These are phyloP conservation scores for Melopsittacus undulatus DNA, from an alignment of 2,797 vertebrate genomes.

Conservation along the genomic window DNA sequence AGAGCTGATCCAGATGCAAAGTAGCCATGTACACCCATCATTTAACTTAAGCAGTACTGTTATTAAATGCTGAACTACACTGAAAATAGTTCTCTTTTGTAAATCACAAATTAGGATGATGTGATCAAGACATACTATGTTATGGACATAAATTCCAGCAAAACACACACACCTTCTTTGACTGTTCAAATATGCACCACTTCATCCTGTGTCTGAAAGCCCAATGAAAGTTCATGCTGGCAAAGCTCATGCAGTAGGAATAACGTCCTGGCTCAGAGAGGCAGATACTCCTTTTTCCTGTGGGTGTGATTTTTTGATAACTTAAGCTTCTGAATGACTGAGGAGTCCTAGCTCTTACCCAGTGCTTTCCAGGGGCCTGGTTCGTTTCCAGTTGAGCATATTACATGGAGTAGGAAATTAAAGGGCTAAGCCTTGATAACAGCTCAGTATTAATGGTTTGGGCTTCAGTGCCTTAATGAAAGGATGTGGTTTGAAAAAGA, in stretches of 20 bases:
- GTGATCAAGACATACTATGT: not conserved
- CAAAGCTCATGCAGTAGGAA: not conserved
- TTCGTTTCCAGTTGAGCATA: not conserved
- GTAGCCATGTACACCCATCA: not conserved
- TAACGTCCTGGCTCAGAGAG: not conserved
- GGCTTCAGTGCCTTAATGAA: not conserved
- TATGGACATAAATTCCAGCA: not conserved
- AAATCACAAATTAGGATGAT: not conserved
- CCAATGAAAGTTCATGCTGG: not conserved
- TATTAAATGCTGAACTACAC: not conserved
- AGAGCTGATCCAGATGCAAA: not conserved
- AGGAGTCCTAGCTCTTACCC: not conserved
- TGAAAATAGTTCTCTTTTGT: not conserved
- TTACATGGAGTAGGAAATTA: not conserved
- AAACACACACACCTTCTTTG: not conserved
- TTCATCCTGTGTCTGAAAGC: not conserved
- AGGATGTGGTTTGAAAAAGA: not conserved
- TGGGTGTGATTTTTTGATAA: not conserved
- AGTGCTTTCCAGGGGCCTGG: not conserved
- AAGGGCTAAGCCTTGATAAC: not conserved
- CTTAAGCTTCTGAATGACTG: not conserved
- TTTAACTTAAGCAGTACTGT: not conserved
- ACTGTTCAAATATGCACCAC: not conserved
- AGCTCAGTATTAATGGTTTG: not conserved
- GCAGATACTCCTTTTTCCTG: not conserved